phyloP scores from a whole-genome alignment of 2,888 invertebrate species.

The Toxonevra muliebris region DNA sequence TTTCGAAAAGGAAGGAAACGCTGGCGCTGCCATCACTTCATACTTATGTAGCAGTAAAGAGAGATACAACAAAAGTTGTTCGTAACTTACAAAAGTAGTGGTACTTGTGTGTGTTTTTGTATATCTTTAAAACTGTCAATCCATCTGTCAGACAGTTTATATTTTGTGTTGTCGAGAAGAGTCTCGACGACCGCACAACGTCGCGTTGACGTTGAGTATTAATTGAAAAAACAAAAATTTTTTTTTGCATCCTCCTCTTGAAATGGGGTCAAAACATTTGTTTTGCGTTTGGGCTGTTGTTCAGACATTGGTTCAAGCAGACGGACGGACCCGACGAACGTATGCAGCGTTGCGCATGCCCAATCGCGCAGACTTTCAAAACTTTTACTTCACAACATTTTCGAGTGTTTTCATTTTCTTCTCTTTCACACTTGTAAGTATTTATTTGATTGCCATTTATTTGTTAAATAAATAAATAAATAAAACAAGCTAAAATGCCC shows the following conservation, averaged over 20 bases:
- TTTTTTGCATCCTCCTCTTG: background rate
- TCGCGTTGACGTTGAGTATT: background rate
- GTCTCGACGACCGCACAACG: background rate
- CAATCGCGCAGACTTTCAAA: conserved; percentile 1
- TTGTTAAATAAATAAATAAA: background rate
- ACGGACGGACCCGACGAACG: no score
- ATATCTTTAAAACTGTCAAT: conserved; percentile 16
- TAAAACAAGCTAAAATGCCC: background rate
- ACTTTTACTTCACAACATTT: background rate
- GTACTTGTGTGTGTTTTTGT: conserved; percentile 18
- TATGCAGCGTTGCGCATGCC: background rate
- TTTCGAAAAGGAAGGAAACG: conserved; percentile 17
- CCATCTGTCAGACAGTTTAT: conserved; percentile 21
- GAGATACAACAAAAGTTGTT: conserved; percentile 10
- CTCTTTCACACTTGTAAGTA: background rate
- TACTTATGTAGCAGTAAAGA: background rate
- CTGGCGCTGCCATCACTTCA: conserved; percentile 13
- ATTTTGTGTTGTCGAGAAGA: conserved; percentile 10
- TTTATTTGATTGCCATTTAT: conserved; percentile 6
- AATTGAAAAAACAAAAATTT: background rate
- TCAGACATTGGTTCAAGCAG: background rate
- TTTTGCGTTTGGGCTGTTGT: background rate
- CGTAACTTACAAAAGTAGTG: conserved; percentile 16
- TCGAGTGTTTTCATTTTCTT: no score
- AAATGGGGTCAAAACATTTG: conserved; percentile 4